Base-by-base conservation (phyloP, 1,140 invertebrate species). In the Heliconius nattereri region DNA sequence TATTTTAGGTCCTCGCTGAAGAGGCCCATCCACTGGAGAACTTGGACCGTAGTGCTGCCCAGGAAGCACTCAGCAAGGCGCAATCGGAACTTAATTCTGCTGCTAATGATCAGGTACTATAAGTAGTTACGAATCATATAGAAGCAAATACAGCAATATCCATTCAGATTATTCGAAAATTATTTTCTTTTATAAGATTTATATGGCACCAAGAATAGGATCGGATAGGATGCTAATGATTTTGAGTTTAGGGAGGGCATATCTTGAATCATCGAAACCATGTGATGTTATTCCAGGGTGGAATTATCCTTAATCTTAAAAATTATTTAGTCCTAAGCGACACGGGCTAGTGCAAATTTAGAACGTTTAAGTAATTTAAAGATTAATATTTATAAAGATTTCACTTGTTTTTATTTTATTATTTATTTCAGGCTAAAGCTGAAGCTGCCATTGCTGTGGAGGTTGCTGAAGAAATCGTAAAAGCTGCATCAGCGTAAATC, bases 361-460 rank as follows among this genome's bases (percentile, higher is more conserved):
- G 40, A 16, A 45, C 40, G 13, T 13, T 45, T 45, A 45, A 45
- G 40, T 16, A 45, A 45, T 45, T 45, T 40, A 9, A 40, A 13
- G 13, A 13, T 40, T 13, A 40, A 45, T 52, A 52, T 7, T 35
- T 35, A 35, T 52, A 52, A 23, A 20, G 54, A 35, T 71, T 16
- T 72, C n/a, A 40, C 19, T 9, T 66, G 66, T 73, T 52, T 73
- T n/a, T 71, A 20, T 75, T 49, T 71, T 9, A 72, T 78, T 52
- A 52, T 73, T 76, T 16, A 40, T 83, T 93, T 75, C 87, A 96
- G 96, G 98, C 97, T 29, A 98, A 97, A 94, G 98, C 98, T 35
- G 98, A 98, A 95, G 99, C 98, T 77, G 96, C 97, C 83, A 99
- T 99, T 89, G 98, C 98, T 32, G 95, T 99, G n/a, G 99, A 99